These are phyloP conservation scores for Drymodes brunneopygia DNA, from an alignment of 2,113 vertebrate species.

Conservation along the genomic window DNA sequence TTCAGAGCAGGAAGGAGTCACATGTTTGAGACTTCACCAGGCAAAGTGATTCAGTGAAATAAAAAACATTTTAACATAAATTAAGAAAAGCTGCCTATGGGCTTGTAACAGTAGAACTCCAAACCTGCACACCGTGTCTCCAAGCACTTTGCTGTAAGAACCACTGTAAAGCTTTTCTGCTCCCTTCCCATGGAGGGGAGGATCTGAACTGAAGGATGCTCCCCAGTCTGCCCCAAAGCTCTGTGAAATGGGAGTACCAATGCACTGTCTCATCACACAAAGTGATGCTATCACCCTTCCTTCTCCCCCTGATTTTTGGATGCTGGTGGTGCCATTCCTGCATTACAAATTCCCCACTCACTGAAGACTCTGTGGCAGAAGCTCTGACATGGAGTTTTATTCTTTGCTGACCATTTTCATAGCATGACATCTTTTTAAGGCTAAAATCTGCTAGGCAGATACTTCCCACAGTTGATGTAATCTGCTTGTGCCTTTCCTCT, in stretches of 20 bases:
- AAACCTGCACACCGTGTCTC: background rate
- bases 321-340: background rate
- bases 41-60: background rate
- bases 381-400: background rate
- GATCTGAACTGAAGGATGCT: background rate
- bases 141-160: background rate
- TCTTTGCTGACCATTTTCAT: background rate
- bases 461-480: background rate
- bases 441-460: background rate
- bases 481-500: background rate
- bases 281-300: background rate
- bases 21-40: background rate
- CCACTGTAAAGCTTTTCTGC: background rate
- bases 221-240: background rate
- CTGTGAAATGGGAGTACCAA: background rate
- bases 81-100: constrained; percentile 6
- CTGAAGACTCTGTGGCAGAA: background rate
- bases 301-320: background rate
- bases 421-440: background rate
- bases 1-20: background rate
- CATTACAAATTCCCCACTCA: background rate
- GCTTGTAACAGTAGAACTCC: background rate
- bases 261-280: background rate
- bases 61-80: background rate
- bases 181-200: background rate